Evolutionary conservation across 2,888 invertebrate species (phyloP), one percentile per base, ranked within the genome.

Genomic region (Polylopha cassiicola): DNA sequence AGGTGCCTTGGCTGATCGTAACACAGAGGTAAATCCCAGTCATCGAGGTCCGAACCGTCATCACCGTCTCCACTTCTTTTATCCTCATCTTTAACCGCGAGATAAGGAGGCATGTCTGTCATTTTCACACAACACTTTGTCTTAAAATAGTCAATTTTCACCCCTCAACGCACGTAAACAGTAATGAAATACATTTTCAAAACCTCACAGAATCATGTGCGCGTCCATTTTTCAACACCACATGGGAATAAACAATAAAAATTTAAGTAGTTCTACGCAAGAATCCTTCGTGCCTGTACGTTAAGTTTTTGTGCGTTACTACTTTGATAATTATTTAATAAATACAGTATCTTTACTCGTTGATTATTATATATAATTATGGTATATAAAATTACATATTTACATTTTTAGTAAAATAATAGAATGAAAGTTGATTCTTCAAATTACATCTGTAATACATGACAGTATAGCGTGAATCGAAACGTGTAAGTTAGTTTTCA

Each of bases 11-110:
- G 90, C 67, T 91, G 88, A 60, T 88, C 88, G 67, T 92, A 95
- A 55, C 92, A 89, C 47, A 94, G 70, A 31, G 92, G 91, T 65
- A 92, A 82, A 71, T 89, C 88, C 87, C 89, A 89, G 65, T 92
- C 92, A 54, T 88, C 86, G 53, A 82, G 74, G 53, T 85, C 85
- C 46, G 73, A 74, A 48, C 70, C 68, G 68, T 72, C 75, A 56
- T 84, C 84, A 63, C 63, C 65, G 50, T 73, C 69, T 55, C 61
- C 77, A 71, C 70, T 73, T 49, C 67, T 73, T 65, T 74, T 76
- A 50, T 74, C 78, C 67, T 82, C 82, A 73, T 81, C 78, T 65
- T 81, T 82, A 44, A 64, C 65, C 51, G 69, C 69, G 61, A 81
- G 79, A 75, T 80, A 79, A 69, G 84, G 86, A 75, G 82, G 79